Conservation (phyloP, 2,113 vertebrate genomes). For the Phyllostomus hastatus region DNA sequence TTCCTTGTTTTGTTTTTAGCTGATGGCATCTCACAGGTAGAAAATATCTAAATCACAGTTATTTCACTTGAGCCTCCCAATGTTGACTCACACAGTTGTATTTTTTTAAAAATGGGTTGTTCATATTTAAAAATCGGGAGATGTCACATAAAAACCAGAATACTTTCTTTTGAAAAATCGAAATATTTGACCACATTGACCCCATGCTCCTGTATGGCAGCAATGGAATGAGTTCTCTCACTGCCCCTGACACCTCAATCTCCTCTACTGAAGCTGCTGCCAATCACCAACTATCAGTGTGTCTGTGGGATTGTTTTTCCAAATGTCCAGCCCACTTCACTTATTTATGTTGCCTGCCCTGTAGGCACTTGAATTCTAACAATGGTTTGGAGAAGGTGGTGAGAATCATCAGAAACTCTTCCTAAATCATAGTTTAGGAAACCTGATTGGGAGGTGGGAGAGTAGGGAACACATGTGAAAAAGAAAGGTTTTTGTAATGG, state of each 20-base stretch:
- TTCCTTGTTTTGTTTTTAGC: not conserved
- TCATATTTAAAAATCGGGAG: not conserved
- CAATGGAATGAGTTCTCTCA: not conserved
- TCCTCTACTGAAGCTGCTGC: not conserved
- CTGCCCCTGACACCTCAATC: fast-evolving
- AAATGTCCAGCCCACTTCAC: not conserved
- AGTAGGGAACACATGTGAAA: not conserved
- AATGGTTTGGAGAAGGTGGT: not conserved
- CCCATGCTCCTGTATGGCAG: not conserved
- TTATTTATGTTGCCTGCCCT: not conserved
- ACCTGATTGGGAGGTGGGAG: not conserved
- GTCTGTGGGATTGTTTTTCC: not conserved
- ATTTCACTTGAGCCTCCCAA: not conserved
- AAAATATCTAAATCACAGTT: not conserved
- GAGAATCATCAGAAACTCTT: not conserved
- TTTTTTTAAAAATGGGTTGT: not conserved
- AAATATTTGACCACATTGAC: not conserved
- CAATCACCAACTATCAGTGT: not conserved
- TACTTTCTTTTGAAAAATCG: not conserved
- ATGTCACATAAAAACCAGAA: not conserved
- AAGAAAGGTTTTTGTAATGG: not conserved
- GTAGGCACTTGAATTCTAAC: not conserved
- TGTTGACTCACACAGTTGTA: not conserved
- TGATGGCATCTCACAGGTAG: not conserved
- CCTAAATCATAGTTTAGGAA: not conserved